Conservation (phyloP, 2,113 vertebrate species). For the Perca flavescens region DNA sequence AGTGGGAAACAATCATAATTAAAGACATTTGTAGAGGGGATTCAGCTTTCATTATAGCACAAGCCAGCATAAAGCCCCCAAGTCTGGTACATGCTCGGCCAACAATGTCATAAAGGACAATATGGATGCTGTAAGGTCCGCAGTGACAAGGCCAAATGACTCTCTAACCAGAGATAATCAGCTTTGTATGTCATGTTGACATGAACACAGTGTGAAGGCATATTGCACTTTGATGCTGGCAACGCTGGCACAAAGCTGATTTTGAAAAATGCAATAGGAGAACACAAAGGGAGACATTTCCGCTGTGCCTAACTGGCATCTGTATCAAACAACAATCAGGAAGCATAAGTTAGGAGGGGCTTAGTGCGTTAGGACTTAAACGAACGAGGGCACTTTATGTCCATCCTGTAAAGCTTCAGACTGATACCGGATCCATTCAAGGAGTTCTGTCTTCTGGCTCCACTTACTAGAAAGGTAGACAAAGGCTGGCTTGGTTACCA, state of each 20-base stretch:
- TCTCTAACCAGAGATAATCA: constrained; percentile 79
- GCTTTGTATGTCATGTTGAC: constrained; percentile 81
- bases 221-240: constrained; percentile 75
- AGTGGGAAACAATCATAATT: constrained; percentile 77
- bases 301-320: constrained; percentile 57
- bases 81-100: constrained; percentile 62
- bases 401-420: constrained; percentile 21
- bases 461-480: constrained; percentile 42
- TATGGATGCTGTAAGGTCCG: constrained; percentile 75
- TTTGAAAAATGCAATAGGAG: constrained; percentile 61
- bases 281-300: constrained; percentile 68
- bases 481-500: constrained; percentile 56
- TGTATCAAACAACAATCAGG: constrained; percentile 66
- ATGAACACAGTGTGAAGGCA: constrained; percentile 71
- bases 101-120: constrained; percentile 80
- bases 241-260: constrained; percentile 75
- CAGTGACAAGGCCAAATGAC: constrained; percentile 75
- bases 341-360: constrained; percentile 39
- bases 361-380: constrained; percentile 51
- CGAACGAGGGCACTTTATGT: constrained; percentile 23
- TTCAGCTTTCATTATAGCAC: constrained; percentile 75
- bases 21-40: constrained; percentile 79
- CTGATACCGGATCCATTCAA: constrained; percentile 21
- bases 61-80: constrained; percentile 68
- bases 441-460: constrained; percentile 28